A percentile compares a stretch with the other conserved stretches of the same genome.
Conservation (phyloP, 2,113 vertebrate genomes). For the Antennarius striatus region DNA sequence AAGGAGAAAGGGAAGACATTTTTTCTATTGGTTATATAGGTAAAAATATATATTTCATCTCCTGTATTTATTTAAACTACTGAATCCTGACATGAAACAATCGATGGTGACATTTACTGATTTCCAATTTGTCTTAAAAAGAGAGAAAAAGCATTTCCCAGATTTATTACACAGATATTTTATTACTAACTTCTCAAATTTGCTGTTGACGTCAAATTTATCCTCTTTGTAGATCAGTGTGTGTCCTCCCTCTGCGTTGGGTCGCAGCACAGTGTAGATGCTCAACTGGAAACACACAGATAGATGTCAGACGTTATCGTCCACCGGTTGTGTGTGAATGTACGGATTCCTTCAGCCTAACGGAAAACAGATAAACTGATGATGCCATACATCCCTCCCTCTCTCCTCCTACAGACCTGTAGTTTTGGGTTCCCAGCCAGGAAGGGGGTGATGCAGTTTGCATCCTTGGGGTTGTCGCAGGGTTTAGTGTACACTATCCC, state of each 20-base stretch:
- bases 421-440: constrained; percentile 86
- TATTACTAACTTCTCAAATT: constrained; percentile 88
- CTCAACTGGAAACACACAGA: constrained; percentile 82
- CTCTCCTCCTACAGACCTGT: constrained; percentile 79
- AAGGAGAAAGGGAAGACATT: constrained; percentile 27
- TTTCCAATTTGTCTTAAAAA: background rate
- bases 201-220: constrained; percentile 89
- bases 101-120: too few species aligned
- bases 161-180: too few species aligned
- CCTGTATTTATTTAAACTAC: too few species aligned
- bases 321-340: too few species aligned
- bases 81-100: too few species aligned
- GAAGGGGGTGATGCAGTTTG: constrained; percentile 87
- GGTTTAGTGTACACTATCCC: constrained; percentile 95
- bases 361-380: too few species aligned
- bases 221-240: constrained; percentile 91
- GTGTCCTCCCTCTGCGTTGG: constrained; percentile 86
- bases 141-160: too few species aligned
- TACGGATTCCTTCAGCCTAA: too few species aligned
- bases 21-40: too few species aligned
- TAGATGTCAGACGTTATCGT: background rate
- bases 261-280: constrained; percentile 84
- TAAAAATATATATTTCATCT: too few species aligned
- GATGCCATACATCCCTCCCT: too few species aligned
- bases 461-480: constrained; percentile 75